A percentile compares a stretch with the other conserved stretches of the same genome.
Evolutionary conservation across 2,797 vertebrate species (phyloP).

Genomic region (Nothura maculosa): DNA sequence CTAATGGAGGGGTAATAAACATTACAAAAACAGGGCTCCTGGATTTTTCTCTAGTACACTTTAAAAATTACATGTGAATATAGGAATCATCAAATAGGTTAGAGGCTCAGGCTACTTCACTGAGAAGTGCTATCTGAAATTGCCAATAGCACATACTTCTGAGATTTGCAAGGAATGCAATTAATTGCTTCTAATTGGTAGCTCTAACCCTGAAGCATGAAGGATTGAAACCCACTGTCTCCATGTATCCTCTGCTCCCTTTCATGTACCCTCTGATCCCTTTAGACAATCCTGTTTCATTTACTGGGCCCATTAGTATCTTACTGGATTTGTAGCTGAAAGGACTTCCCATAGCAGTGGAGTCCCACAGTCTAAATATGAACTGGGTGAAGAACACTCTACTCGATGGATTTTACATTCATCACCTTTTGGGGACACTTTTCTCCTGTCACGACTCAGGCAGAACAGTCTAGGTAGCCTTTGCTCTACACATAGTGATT

Average conservation of each 20-base stretch:
- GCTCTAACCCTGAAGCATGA: neutral
- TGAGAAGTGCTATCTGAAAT: neutral
- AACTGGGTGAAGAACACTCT: neutral
- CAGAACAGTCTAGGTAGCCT: neutral
- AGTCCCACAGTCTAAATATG: neutral
- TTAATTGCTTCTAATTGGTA: neutral
- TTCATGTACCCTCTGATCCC: neutral
- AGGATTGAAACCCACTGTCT: neutral
- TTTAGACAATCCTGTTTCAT: neutral
- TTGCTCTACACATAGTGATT: neutral
- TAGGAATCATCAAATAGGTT: neutral
- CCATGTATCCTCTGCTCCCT: neutral
- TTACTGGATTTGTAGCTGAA: neutral
- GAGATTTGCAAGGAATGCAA: neutral
- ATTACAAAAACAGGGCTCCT: neutral
- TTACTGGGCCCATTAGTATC: neutral
- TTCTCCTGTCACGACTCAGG: neutral
- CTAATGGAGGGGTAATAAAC: neutral
- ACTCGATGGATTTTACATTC: neutral
- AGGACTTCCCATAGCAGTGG: rapidly evolving
- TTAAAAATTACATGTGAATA: neutral
- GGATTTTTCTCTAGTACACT: neutral
- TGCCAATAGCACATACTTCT: neutral
- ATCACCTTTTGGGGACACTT: neutral
- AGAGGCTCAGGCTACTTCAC: neutral